A percentile compares a stretch with the other conserved stretches of the same genome.
phyloP scores from a whole-genome alignment of 2,888 invertebrate genomes.

The Drosophila peninsularis region DNA sequence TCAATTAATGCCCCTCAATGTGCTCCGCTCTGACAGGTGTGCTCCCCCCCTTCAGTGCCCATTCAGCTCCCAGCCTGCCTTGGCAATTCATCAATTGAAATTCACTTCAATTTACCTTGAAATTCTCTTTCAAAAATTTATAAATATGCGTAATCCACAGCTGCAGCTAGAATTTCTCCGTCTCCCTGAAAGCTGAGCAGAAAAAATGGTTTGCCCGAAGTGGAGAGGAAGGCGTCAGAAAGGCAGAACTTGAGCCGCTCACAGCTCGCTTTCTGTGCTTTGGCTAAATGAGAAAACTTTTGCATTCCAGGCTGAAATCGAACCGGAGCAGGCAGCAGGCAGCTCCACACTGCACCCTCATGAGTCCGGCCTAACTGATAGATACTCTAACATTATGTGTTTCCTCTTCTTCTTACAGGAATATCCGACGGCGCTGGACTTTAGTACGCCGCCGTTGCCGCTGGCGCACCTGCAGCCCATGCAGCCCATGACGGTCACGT shows the following conservation, averaged over 20 bases:
- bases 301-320: conserved; percentile 21
- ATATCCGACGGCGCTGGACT: conserved; percentile 84
- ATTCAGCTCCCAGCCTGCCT: too few relatives aligned
- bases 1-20: too few relatives aligned
- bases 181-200: background rate
- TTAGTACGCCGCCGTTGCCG: conserved; percentile 80
- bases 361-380: background rate
- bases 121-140: background rate
- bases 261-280: conserved; percentile 1
- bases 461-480: conserved; percentile 82
- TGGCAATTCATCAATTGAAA: conserved; percentile 9
- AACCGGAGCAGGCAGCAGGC: too few relatives aligned
- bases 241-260: conserved; percentile 5
- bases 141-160: conserved; percentile 2
- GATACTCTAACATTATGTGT: background rate
- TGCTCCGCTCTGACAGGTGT: too few relatives aligned
- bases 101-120: background rate
- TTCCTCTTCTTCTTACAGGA: conserved; percentile 75
- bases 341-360: conserved; percentile 8
- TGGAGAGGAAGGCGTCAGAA: background rate
- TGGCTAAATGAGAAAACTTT: conserved; percentile 80
- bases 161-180: background rate
- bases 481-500: conserved; percentile 71
- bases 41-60: too few relatives aligned
- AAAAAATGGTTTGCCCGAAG: background rate